Evolutionary conservation across 2,113 vertebrate genomes (phyloP).

Genomic region (Okapia johnstoni): DNA sequence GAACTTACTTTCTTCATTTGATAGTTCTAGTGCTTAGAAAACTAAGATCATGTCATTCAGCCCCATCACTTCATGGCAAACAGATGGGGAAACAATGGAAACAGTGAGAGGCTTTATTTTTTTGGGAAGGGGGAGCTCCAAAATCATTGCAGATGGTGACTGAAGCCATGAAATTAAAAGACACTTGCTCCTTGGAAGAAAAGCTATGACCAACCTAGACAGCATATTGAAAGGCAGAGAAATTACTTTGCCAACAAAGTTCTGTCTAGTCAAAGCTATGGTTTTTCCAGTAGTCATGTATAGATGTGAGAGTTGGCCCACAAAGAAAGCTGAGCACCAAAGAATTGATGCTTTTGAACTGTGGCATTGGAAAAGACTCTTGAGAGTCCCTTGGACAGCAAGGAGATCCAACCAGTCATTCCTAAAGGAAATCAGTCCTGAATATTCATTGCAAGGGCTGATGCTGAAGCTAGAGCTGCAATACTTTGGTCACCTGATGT

Average conservation of each 20-base stretch:
- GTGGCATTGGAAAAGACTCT: background rate
- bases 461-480: background rate
- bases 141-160: background rate
- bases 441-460: background rate
- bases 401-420: background rate
- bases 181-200: background rate
- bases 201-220: background rate
- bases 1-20: background rate
- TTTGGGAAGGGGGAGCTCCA: fast-evolving
- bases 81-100: background rate
- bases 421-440: background rate
- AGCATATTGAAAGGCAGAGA: background rate
- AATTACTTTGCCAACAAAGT: background rate
- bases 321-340: background rate
- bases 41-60: background rate
- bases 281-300: background rate
- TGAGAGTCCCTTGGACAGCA: background rate
- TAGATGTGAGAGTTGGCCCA: background rate
- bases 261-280: background rate
- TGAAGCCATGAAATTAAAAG: background rate
- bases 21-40: background rate
- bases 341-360: background rate
- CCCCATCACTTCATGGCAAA: background rate
- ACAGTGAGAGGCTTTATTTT: background rate
- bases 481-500: background rate